Evolutionary conservation across 1,140 invertebrate genomes (phyloP), one percentile per base, ranked within the genome.

Genomic region (Drosophila hydei): DNA sequence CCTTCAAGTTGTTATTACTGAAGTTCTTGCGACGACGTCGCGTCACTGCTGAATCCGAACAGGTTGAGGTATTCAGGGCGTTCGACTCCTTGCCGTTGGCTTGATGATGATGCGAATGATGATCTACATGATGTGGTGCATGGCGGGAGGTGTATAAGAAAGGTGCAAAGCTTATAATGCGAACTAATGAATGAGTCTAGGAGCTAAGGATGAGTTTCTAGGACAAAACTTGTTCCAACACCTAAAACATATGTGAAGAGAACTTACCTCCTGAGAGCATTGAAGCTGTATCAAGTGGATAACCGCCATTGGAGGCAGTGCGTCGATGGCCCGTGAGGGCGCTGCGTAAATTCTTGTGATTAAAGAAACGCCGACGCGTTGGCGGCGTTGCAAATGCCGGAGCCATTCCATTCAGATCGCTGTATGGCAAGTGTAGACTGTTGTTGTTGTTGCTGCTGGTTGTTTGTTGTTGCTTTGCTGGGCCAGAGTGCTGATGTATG

Each of bases 341-440:
- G 90, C 94, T 96, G 58, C 95, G 93, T 27, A 96, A 90, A 14
- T 94, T 94, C 91, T 96, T 96, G 0, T 96, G 94, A 75, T 95
- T 96, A 16, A 96, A 93, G 92, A 96, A 96, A 92, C 95, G 94
- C 91, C 95, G 94, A 68, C 96, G 93, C 43, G 94, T 95, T 79
- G 95, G 95, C 0, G 96, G 96, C 40, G 96, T 96, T 18, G 96
- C 96, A 42, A 96, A 96, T 59, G 90, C 71, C 55, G 90, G 76
- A 43, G 89, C 77, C 30, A 33, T 33, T 18, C 75, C 73, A 83
- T 78, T 80, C 72, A 91, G 70, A 47, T 89, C 89, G 55, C 72
- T 65, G 64, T 88, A 89, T 19, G 55, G 69, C 62, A 76, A 62
- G 45, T 77, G 64, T 91, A 77, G 92, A 92, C 8, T 92, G 92